phyloP scores from a whole-genome alignment of 2,113 vertebrate species.

The Plectropomus leopardus region DNA sequence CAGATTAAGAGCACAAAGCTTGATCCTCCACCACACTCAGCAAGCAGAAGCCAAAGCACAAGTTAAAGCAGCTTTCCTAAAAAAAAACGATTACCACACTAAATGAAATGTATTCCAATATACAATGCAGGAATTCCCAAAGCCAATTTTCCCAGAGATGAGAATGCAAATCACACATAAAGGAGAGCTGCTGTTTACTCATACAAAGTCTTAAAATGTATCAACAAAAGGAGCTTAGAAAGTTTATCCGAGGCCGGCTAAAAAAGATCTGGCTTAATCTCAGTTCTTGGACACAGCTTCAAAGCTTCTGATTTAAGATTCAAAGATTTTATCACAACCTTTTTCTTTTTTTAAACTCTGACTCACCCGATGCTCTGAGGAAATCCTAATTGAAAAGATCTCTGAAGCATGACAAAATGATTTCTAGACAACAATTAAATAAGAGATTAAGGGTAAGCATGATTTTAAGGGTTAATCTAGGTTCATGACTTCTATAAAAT shows the following conservation, averaged over 20 bases:
- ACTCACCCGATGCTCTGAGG: slow-evolving; percentile 7
- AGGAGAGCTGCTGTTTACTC: slow-evolving; percentile 16
- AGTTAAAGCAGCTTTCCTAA: slow-evolving; percentile 63
- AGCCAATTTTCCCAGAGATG: slow-evolving; percentile 44
- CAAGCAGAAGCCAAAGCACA: slow-evolving; percentile 32
- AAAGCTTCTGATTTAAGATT: slow-evolving; percentile 48
- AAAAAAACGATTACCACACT: slow-evolving; percentile 58
- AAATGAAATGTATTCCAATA: slow-evolving; percentile 41
- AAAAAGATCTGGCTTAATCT: slow-evolving; percentile 50
- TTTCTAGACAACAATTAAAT: slow-evolving; percentile 11
- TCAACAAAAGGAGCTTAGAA: slow-evolving; percentile 36
- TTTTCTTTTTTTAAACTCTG: slow-evolving; percentile 23
- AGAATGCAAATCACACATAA: slow-evolving; percentile 40
- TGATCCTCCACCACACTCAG: slow-evolving; percentile 40
- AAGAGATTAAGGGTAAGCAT: slow-evolving; percentile 4
- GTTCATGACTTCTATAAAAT: neutral
- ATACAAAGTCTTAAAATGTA: slow-evolving; percentile 22
- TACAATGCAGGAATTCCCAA: slow-evolving; percentile 42
- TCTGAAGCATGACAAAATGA: slow-evolving; percentile 21
- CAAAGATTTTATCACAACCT: slow-evolving; percentile 46
- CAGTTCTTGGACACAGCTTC: slow-evolving; percentile 40
- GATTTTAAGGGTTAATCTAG: neutral
- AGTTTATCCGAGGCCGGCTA: slow-evolving; percentile 38
- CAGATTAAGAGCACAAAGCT: slow-evolving; percentile 54
- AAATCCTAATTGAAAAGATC: slow-evolving; percentile 32